A percentile compares a stretch with the other conserved stretches of the same genome.
Conservation (phyloP, 2,888 invertebrate genomes). For the Conus canariensis region DNA sequence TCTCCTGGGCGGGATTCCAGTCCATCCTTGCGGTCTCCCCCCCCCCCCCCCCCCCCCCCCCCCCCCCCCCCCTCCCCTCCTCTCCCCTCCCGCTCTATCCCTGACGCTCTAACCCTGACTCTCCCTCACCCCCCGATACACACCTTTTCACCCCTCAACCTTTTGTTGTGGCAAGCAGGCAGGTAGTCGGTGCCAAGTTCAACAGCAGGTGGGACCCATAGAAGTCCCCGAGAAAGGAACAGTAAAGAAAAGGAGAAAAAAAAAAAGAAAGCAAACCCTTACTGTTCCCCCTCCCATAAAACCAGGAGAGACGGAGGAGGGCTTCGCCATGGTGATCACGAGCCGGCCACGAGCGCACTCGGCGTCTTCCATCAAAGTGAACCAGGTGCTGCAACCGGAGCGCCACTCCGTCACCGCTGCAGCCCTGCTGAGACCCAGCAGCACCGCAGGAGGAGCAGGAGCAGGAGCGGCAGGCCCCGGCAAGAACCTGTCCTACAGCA, state of each 20-base stretch:
- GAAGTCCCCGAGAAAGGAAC: not conserved
- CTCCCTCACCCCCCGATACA: not conserved
- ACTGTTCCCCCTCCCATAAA: not conserved
- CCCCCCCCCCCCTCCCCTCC: not conserved
- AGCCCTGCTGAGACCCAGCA: not conserved
- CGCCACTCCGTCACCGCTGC: not conserved
- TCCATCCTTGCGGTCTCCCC: too few species aligned
- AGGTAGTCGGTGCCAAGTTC: not conserved
- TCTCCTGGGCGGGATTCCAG: not conserved
- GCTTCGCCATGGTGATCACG: conserved; percentile 42
- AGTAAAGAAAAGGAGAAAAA: not conserved
- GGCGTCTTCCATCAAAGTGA: conserved; percentile 55
- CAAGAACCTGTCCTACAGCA: conserved; percentile 52
- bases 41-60: not conserved
- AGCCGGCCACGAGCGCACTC: conserved; percentile 57
- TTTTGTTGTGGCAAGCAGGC: not conserved
- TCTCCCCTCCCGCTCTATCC: not conserved
- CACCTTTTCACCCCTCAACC: not conserved
- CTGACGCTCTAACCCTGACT: too few species aligned
- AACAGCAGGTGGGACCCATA: not conserved
- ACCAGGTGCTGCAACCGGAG: conserved; percentile 23
- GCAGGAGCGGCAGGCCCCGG: not conserved
- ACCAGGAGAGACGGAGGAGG: not conserved
- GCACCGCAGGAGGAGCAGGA: not conserved
- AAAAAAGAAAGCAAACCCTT: not conserved